phyloP scores from a whole-genome alignment of 2,113 vertebrate species.

The Centrocercus urophasianus region DNA sequence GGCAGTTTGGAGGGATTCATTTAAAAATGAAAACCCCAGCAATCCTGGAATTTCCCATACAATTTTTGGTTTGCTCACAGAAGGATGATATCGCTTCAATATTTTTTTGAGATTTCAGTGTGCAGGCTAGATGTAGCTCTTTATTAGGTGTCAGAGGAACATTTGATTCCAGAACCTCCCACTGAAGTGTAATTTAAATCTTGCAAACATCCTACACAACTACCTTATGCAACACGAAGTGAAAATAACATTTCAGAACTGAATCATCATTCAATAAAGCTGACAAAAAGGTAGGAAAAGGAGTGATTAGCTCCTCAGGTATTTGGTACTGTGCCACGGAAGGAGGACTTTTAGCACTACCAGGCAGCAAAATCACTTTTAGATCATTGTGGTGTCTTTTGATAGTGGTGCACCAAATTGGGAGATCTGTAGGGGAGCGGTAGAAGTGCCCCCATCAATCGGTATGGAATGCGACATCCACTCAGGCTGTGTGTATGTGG shows the following conservation, averaged over 20 bases:
- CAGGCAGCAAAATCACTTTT: neutral
- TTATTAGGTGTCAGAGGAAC: constrained; percentile 53
- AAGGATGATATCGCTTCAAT: neutral
- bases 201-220: constrained; percentile 57
- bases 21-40: neutral
- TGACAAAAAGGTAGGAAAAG: constrained; percentile 24
- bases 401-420: neutral
- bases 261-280: constrained; percentile 56
- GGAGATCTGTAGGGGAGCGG: neutral
- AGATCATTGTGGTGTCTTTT: neutral
- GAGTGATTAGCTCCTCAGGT: constrained; percentile 25
- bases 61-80: neutral
- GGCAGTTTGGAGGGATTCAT: neutral
- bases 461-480: neutral
- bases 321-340: neutral
- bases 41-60: constrained; percentile 6
- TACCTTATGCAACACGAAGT: constrained; percentile 50
- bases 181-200: constrained; percentile 64
- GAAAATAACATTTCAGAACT: constrained; percentile 55
- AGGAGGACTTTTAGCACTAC: neutral
- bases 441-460: neutral
- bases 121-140: neutral
- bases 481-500: neutral
- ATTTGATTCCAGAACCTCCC: constrained; percentile 61
- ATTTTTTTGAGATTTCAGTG: neutral